Conservation (phyloP, 2,113 vertebrate genomes). For the Rousettus leschenaultii region DNA sequence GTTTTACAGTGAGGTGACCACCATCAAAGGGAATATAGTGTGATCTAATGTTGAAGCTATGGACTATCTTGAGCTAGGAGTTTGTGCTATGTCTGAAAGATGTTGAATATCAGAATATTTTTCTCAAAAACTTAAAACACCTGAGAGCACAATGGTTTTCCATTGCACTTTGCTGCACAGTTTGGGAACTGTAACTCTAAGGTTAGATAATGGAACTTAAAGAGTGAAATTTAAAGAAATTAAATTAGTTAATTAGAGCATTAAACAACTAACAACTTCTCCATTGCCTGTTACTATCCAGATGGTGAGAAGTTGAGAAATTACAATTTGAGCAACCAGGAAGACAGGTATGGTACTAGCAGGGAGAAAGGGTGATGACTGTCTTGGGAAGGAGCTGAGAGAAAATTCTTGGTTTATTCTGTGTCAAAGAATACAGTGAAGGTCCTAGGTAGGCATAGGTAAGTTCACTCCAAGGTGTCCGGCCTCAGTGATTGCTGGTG, state of each 20-base stretch:
- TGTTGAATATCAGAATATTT: not conserved
- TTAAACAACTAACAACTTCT: not conserved
- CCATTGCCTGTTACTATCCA: not conserved
- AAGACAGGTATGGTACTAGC: not conserved
- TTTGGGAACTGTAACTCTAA: not conserved
- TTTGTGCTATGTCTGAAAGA: not conserved
- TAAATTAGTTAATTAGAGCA: not conserved
- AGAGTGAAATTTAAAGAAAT: not conserved
- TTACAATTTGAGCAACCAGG: not conserved
- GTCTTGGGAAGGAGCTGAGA: not conserved
- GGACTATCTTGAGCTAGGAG: not conserved
- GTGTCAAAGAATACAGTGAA: not conserved
- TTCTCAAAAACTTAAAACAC: not conserved
- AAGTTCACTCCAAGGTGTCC: not conserved
- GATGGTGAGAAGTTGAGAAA: not conserved
- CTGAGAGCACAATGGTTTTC: not conserved
- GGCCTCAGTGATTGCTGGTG: not conserved
- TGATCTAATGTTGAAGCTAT: not conserved
- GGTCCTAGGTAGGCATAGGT: not conserved
- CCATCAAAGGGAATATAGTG: not conserved
- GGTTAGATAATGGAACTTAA: not conserved
- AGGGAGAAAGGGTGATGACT: not conserved
- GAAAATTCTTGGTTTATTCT: not conserved
- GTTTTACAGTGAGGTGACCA: not conserved
- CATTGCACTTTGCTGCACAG: too few relatives aligned